Evolutionary conservation across 2,797 vertebrate genomes (phyloP).

Genomic region (Avahi laniger): DNA sequence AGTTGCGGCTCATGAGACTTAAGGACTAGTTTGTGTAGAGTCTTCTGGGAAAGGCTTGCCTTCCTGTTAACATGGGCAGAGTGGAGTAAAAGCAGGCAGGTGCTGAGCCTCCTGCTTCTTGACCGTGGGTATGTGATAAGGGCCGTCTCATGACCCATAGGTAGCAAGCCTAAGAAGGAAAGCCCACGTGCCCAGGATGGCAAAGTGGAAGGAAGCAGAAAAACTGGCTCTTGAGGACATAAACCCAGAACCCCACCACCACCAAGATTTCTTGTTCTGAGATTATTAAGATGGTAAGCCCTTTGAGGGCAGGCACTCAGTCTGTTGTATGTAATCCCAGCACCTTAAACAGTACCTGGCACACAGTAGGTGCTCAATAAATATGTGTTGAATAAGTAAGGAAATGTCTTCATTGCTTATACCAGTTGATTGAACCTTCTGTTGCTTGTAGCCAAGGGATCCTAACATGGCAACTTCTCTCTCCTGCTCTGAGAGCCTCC

Average conservation of each 20-base stretch:
- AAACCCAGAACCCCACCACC: not conserved
- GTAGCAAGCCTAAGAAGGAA: not conserved
- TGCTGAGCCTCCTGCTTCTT: not conserved
- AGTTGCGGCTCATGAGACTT: not conserved
- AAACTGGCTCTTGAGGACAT: not conserved
- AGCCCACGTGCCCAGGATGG: not conserved
- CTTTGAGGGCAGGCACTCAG: not conserved
- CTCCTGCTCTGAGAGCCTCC: not conserved
- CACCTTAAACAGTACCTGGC: not conserved
- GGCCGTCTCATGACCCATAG: not conserved
- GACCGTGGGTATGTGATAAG: not conserved
- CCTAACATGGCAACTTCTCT: not conserved
- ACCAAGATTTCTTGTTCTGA: not conserved
- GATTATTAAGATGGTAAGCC: not conserved
- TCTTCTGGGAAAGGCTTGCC: not conserved
- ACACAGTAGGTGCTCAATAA: not conserved
- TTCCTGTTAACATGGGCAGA: not conserved
- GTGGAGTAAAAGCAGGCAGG: not conserved
- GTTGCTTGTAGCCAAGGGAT: not conserved
- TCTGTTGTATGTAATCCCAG: not conserved
- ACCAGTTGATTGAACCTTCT: not conserved
- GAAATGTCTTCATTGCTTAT: not conserved
- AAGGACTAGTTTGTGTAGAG: not conserved
- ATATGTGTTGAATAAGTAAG: not conserved
- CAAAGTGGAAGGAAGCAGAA: not conserved